Base-by-base conservation (phyloP, 2,888 invertebrate species). In the Stenchaetothrips biformis region DNA sequence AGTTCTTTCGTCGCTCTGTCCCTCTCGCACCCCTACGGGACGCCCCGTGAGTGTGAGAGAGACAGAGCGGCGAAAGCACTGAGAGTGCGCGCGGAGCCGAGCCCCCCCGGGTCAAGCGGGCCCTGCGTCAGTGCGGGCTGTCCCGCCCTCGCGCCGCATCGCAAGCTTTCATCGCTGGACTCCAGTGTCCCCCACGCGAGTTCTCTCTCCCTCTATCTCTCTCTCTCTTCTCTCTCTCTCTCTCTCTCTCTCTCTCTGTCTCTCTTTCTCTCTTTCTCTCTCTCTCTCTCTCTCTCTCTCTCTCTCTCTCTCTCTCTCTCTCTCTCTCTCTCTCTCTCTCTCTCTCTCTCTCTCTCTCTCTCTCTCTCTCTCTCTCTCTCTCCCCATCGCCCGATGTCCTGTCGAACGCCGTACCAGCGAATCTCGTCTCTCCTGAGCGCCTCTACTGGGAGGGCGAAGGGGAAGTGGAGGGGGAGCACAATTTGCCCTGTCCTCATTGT, bases 221-320 rank as follows among this genome's bases (percentile, higher is more conserved):
- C 77, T 62, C 77, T 78, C 27, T 62, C 27, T n/a, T 77, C 49
- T 78, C 79, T 81, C 81, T 80, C 81, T 79, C 81, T 77, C 49
- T n/a, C 48, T 67, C 80, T 27, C 79, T 78, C 78, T 37, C 77
- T 59, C 78, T 79, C 78, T 59, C 3, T 49, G 79, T 79, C 79
- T 37, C 74, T 48, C 79, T 80, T 49, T 25, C 82, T 81, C 78
- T 79, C 79, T 59, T 80, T 77, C 79, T 80, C 78, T 77, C 77
- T 62, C 67, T 62, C 80, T 82, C 83, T 82, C 79, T 83, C 83
- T 84, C 83, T 62, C 82, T 83, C 83, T 80, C 80, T 78, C 74
- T 78, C 27, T 49, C 21, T 80, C 77, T 53, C 77, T 62, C 77
- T 78, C 27, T 62, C 27, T 77, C 49, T 78, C 79, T 81, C 81